Conservation (phyloP, 2,113 vertebrate species). For the Poecile atricapillus region DNA sequence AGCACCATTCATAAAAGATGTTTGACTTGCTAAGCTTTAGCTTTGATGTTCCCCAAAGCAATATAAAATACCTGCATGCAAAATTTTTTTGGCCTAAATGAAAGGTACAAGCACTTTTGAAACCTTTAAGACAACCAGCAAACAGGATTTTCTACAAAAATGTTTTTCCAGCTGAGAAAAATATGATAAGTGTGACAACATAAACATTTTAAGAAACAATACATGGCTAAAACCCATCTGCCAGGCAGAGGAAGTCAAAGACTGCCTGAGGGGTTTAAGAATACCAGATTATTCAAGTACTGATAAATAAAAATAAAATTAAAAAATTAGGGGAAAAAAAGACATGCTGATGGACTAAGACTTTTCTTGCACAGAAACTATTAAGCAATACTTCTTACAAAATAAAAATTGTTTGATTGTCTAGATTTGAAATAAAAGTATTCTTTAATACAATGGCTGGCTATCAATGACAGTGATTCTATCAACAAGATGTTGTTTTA, state of each 20-base stretch:
- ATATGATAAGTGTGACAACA: neutral
- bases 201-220: conserved; percentile 24
- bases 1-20: neutral
- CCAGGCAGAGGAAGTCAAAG: conserved; percentile 20
- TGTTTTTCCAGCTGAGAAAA: conserved; percentile 22
- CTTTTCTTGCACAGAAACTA: neutral
- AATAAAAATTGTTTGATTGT: neutral
- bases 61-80: neutral
- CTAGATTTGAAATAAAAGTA: neutral
- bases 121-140: neutral
- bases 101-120: neutral
- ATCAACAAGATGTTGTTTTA: neutral
- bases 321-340: fast-evolving
- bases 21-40: neutral
- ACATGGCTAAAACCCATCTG: neutral
- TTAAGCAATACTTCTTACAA: neutral
- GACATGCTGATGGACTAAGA: neutral
- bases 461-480: neutral
- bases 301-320: neutral
- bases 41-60: conserved; percentile 9
- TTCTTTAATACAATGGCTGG: neutral
- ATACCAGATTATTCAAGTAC: conserved; percentile 7
- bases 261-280: neutral
- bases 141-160: conserved; percentile 10
- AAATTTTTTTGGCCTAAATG: neutral